phyloP scores from a whole-genome alignment of 2,113 vertebrate species.

The Ptyas mucosa region DNA sequence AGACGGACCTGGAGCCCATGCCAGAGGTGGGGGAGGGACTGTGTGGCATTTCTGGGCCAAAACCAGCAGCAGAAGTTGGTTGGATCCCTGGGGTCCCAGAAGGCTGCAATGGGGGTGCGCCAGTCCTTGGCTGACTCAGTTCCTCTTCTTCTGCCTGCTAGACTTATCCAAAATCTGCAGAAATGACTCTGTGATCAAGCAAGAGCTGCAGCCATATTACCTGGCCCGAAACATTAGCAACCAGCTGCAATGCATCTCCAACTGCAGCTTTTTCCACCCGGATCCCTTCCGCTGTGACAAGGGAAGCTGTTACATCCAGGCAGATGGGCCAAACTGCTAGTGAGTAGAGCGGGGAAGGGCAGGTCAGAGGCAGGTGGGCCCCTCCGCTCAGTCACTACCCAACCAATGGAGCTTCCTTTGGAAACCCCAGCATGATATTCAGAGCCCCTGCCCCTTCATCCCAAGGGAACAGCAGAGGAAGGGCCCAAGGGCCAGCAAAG shows the following conservation, averaged over 20 bases:
- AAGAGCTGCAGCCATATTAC: neutral
- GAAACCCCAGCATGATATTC: neutral
- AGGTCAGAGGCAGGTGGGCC: neutral
- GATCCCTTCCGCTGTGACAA: neutral
- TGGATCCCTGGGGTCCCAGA: neutral
- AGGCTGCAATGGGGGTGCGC: fast-evolving
- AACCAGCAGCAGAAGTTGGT: neutral
- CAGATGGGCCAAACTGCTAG: slow-evolving; percentile 23
- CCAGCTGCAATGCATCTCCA: neutral
- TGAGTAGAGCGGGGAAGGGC: neutral
- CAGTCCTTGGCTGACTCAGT: neutral
- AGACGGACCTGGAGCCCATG: neutral
- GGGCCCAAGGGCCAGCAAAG: neutral
- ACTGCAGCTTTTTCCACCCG: neutral
- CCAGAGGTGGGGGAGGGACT: neutral
- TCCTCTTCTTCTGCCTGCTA: neutral
- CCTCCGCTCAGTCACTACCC: neutral
- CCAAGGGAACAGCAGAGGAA: neutral
- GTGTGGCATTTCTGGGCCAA: neutral
- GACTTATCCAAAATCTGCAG: neutral
- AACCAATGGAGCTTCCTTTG: neutral
- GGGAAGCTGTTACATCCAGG: slow-evolving; percentile 13
- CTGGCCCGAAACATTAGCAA: neutral
- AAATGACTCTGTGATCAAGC: fast-evolving
- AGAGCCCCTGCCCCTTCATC: neutral